Base-by-base conservation (phyloP, 2,797 vertebrate genomes). In the Diplodus puntazzo region DNA sequence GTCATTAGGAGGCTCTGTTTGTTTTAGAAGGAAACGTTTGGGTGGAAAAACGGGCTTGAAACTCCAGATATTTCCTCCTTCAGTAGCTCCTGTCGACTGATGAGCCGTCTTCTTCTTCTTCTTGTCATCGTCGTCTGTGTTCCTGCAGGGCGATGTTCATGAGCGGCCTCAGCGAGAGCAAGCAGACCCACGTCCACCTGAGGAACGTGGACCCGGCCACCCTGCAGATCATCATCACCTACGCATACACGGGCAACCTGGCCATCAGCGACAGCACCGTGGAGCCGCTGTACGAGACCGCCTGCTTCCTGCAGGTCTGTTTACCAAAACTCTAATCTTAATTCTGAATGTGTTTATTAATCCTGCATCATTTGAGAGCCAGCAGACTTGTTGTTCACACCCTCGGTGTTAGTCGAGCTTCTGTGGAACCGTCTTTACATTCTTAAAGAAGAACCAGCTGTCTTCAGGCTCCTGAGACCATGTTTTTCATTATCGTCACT, bases 191-290 rank as follows among this genome's bases (percentile, higher is more conserved):
- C 0, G 96, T 99, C n/a, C 97, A 98, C 87, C 93, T 99, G 94
- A 95, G 96, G 92, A 99, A 98, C 30, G 97, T 99, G 93, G 98
- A 99, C 89, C 96, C 98, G 0, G 94, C 96, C 85, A 98, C 98
- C 2, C 92, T 99, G 86, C 97, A 99, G 91, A 97, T 97, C 80
- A 98, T 99, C 94, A 99, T 99, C 92, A 94, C 96, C 8, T 99
- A 99, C 0, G 97, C 98, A 3, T 99, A 99, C 93, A 99, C 98
- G n/a, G 98, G 98, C 80, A 97, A 98, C 95, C 91, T 99, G 95
- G 95, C 96, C 86, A 96, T 99, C 93, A 98, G 89, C 0, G 98
- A 99, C 94, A 95, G 96, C 96, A 99, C 96, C 0, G 98, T 99
- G 34, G 98, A 99, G 91, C 97, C 97, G 83, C 97, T 99, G 48